Evolutionary conservation across 1,140 invertebrate genomes (phyloP), one percentile per base, ranked within the genome.

Genomic region (Euglossa dilemma): DNA sequence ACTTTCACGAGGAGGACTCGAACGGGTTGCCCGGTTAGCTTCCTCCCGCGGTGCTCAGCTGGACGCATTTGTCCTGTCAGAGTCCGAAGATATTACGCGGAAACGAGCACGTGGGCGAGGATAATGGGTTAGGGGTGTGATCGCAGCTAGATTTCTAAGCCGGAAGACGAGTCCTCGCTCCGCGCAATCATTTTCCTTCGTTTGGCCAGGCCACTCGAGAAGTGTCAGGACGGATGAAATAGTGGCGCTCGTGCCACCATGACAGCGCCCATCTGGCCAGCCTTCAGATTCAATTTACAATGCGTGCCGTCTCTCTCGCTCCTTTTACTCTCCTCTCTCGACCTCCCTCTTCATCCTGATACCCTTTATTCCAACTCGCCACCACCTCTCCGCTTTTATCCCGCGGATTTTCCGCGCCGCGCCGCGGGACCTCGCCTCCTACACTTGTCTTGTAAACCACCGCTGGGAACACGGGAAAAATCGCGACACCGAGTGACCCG

Each of bases 271-370:
- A 86, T 86, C 85, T 84, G 81, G 85, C 36, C 84, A 77, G 81
- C 75, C 85, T 84, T 86, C 80, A 63, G 85, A 84, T 84, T 86
- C 85, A 83, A 86, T 86, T 86, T 86, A 86, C 85, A 86, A 84
- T 83, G 85, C 85, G 79, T 84, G 16, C 63, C 59, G 18, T 28
- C 57, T 71, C 71, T 52, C 75, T 71, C 67, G n/a, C 5, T 72
- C 69, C 43, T 45, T 11, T 63, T 23, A 3, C 43, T 18, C 23
- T 45, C 18, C 8, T 67, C 23, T 6, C 11, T 16, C 23, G 2
- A 0, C 14, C 56, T 57, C 56, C 56, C 14, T 54, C 18, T 23
- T 57, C 23, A 36, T 20, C 45, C 56, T 20, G 18, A 71, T 52
- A 47, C 25, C 67, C 67, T 80, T 80, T 80, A 80, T 71, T 72